Conservation (phyloP, 2,888 invertebrate species). For the Drosophila antonietae region DNA sequence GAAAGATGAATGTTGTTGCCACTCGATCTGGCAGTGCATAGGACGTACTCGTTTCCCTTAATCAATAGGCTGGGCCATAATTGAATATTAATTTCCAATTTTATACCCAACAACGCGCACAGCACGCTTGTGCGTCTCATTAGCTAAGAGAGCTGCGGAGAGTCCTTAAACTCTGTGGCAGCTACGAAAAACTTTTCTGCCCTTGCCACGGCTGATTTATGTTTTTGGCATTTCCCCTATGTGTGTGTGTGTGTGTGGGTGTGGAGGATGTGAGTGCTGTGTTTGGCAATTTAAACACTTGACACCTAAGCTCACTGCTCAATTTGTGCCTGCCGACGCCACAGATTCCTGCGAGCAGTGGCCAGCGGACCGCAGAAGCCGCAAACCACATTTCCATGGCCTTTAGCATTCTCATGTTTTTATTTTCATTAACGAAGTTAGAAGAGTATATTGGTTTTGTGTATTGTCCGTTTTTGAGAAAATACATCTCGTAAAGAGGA, state of each 20-base stretch:
- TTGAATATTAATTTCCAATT: slow-evolving; percentile 75
- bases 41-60: slow-evolving; percentile 10
- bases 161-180: slow-evolving; percentile 34
- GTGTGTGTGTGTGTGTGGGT: slow-evolving; percentile 2
- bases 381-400: slow-evolving; percentile 5
- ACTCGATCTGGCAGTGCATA: slow-evolving; percentile 11
- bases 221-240: slow-evolving; percentile 19
- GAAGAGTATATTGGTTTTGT: slow-evolving; percentile 1
- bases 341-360: slow-evolving; percentile 11
- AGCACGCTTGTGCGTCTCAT: slow-evolving; percentile 51
- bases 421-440: background rate
- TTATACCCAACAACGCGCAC: slow-evolving; percentile 18
- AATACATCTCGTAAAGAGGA: too few species aligned
- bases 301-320: slow-evolving; percentile 25
- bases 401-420: slow-evolving; percentile 6
- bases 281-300: slow-evolving; percentile 33
- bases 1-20: slow-evolving; percentile 11
- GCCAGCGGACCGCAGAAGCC: slow-evolving; percentile 5
- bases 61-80: slow-evolving; percentile 59
- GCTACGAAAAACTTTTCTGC: slow-evolving; percentile 38
- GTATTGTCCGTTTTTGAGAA: background rate
- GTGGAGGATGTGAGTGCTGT: slow-evolving; percentile 2
- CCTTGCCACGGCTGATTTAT: slow-evolving; percentile 51
- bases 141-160: slow-evolving; percentile 7
- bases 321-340: slow-evolving; percentile 41